Conservation (phyloP, 2,113 vertebrate genomes). For the Notothenia coriiceps region DNA sequence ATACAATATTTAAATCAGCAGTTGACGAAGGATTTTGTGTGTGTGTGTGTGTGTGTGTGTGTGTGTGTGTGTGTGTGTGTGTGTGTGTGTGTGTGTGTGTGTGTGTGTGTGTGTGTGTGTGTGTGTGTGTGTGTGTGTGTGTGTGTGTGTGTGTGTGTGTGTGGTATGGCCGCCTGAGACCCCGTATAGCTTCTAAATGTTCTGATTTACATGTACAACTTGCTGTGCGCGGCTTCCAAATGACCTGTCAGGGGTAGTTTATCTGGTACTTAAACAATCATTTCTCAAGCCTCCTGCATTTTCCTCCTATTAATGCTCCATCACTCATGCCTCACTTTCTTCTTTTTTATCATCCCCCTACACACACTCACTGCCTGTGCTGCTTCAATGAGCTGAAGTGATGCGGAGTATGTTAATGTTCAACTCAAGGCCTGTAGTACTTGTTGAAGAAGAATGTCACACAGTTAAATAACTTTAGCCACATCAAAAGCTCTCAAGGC, state of each 20-base stretch:
- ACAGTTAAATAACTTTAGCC: neutral
- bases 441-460: neutral
- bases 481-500: neutral
- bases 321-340: slow-evolving; percentile 39
- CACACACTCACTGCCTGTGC: neutral
- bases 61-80: neutral
- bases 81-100: neutral
- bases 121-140: neutral
- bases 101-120: neutral
- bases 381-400: slow-evolving; percentile 3
- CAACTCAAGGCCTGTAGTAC: neutral
- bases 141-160: neutral
- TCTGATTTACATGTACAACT: slow-evolving; percentile 67
- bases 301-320: slow-evolving; percentile 54
- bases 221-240: slow-evolving; percentile 60
- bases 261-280: slow-evolving; percentile 76
- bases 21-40: neutral
- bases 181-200: slow-evolving; percentile 39
- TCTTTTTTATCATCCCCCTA: neutral
- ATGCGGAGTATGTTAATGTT: neutral
- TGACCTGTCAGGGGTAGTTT: slow-evolving; percentile 71
- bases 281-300: slow-evolving; percentile 67
- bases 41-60: too few relatives aligned
- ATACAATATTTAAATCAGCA: neutral
- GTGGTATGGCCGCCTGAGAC: neutral